Evolutionary conservation across 2,888 invertebrate species (phyloP), one percentile per base, ranked within the genome.

Genomic region (Noctuana brunneofusca): DNA sequence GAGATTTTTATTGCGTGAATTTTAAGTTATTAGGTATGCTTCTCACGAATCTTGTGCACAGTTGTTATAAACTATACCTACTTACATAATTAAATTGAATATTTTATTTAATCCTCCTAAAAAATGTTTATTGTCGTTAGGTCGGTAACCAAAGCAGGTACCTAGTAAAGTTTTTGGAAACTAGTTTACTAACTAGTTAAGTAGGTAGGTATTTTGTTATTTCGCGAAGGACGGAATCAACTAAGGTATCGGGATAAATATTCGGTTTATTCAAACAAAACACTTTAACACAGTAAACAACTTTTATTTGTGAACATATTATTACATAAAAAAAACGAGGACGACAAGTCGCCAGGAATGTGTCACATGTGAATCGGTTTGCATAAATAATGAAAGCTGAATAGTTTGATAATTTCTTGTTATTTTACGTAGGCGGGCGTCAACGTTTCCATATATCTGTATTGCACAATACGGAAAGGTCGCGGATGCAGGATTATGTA

Each of bases 401-500:
- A 62, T 62, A 49, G 35, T 49, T 62, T 50, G 62, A 62, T 62
- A 22, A 62, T 56, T 62, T 56, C 49, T 41, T 30, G 55, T 56
- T 62, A 58, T 49, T 58, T 35, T 35, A 57, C 48, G 48, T 24
- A 57, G 62, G 58, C 65, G 66, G 68, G 66, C 67, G 62, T 48
- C 22, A 48, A 43, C 35, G 55, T 41, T 58, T 50, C 54, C 63
- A 56, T 50, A 57, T 63, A 32, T 56, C 49, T 35, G 50, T 60
- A 43, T 71, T 69, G 64, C 67, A 65, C 67, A 70, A 71, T 58
- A 68, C 67, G 64, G 65, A 84, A 84, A 83, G 81, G 81, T 84
- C 78, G 72, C 41, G 69, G 69, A 69, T 65, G 66, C 66, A 68
- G 68, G 65, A 65, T 86, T 85, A 87, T 81, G 77, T 84, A 85